These are phyloP conservation scores for Thalpophila matura DNA, from an alignment of 2,888 invertebrate genomes.

Conservation along the genomic window DNA sequence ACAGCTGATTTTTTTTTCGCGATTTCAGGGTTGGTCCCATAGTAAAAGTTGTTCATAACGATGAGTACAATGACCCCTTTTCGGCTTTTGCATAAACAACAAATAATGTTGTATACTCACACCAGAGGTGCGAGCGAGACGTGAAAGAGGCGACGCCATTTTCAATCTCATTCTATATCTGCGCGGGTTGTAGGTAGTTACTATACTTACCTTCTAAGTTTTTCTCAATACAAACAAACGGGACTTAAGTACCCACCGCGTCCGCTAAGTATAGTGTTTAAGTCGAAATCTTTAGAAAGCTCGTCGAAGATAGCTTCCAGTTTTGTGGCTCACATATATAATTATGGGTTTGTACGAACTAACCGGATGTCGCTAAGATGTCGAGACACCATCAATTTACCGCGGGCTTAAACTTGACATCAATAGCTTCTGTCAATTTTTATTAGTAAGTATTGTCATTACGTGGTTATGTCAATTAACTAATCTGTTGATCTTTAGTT, in stretches of 20 bases:
- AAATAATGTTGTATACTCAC: too few species aligned
- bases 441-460: slow-evolving; percentile 27
- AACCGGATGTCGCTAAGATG: slow-evolving; percentile 54
- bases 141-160: too few species aligned
- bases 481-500: too few species aligned
- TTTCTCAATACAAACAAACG: slow-evolving; percentile 32
- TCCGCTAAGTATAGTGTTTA: slow-evolving; percentile 44
- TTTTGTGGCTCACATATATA: slow-evolving; percentile 43
- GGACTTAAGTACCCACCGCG: not conserved
- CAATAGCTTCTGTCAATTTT: slow-evolving; percentile 30
- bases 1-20: too few species aligned
- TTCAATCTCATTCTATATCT: too few species aligned
- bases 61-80: too few species aligned
- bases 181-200: not conserved
- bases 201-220: not conserved
- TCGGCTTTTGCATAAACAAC: too few species aligned
- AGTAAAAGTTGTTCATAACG: too few species aligned
- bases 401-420: slow-evolving; percentile 31
- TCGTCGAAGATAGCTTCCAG: slow-evolving; percentile 43
- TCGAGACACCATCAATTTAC: slow-evolving; percentile 41
- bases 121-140: too few species aligned
- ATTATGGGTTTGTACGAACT: slow-evolving; percentile 34
- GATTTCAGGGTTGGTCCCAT: too few species aligned
- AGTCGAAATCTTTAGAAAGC: slow-evolving; percentile 67
- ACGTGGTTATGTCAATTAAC: not conserved